Conservation (phyloP, 1,140 invertebrate genomes). For the Epicauta chinensis region DNA sequence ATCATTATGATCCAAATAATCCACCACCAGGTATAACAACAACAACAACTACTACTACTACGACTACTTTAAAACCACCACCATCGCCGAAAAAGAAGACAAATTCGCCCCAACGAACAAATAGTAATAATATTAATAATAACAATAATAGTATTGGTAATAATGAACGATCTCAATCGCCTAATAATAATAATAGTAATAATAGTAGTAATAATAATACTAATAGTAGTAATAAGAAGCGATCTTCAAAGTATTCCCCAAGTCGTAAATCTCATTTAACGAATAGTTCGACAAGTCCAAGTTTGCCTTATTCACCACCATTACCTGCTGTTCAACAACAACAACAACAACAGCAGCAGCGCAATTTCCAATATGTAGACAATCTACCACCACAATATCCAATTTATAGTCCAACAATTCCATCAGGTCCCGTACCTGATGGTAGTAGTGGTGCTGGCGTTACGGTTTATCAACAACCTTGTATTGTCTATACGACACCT, state of each 20-base stretch:
- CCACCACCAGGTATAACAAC: slow-evolving; percentile 47
- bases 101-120: too few relatives aligned
- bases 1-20: slow-evolving; percentile 67
- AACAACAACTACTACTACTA: background rate
- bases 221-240: slow-evolving; percentile 5
- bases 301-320: slow-evolving; percentile 35
- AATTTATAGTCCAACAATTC: slow-evolving; percentile 14
- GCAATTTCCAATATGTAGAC: too few relatives aligned
- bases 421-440: background rate
- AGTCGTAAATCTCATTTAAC: slow-evolving; percentile 30
- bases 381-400: slow-evolving; percentile 8
- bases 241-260: slow-evolving; percentile 29
- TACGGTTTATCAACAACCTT: slow-evolving; percentile 34
- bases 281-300: slow-evolving; percentile 40
- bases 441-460: slow-evolving; percentile 16
- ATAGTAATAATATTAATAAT: too few relatives aligned
- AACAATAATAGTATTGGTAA: too few relatives aligned
- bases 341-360: background rate
- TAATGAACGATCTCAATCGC: too few relatives aligned
- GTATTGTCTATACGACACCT: slow-evolving; percentile 35
- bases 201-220: background rate
- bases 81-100: slow-evolving; percentile 18
- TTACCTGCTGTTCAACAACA: slow-evolving; percentile 12
- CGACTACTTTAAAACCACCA: slow-evolving; percentile 23
- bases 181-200: too few relatives aligned